These are phyloP conservation scores for Dendrophyllia cribrosa DNA, from an alignment of 64 coral and sea anemone species.

Conservation along the genomic window DNA sequence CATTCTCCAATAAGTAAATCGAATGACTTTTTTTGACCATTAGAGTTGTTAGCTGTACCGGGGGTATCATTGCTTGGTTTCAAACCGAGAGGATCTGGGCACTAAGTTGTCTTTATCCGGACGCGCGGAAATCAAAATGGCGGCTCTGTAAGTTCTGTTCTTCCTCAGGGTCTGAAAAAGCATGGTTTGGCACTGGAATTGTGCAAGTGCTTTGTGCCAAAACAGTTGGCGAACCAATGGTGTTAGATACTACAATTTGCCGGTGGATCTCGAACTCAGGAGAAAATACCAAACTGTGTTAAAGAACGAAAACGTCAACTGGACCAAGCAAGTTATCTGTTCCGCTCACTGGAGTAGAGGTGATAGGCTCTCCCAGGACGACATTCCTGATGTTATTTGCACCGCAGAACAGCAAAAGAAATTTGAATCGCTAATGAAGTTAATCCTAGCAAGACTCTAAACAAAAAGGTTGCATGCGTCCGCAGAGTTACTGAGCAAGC, in stretches of 20 bases:
- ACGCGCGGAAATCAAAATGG: too few relatives aligned
- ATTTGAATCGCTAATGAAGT: conserved; percentile 40
- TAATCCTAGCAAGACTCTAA: conserved; percentile 29
- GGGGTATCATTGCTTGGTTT: too few relatives aligned
- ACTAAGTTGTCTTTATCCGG: too few relatives aligned
- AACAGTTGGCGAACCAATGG: conserved; percentile 61
- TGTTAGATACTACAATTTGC: conserved; percentile 35
- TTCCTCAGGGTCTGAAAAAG: neutral
- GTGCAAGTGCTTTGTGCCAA: conserved; percentile 49
- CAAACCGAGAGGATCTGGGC: too few relatives aligned
- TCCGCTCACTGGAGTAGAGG: conserved; percentile 44
- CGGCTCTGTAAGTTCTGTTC: neutral
- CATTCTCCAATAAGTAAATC: too few relatives aligned
- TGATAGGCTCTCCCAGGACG: conserved; percentile 20
- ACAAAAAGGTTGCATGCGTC: conserved; percentile 25
- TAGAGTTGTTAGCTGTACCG: too few relatives aligned
- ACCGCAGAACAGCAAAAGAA: conserved; percentile 55
- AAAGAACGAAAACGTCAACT: conserved; percentile 66
- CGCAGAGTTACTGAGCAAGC: conserved; percentile 40
- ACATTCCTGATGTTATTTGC: conserved; percentile 71
- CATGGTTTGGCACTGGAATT: conserved; percentile 58
- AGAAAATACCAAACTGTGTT: conserved; percentile 51
- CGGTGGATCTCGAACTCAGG: conserved; percentile 30
- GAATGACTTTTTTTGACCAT: too few relatives aligned
- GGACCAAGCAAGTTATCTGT: conserved; percentile 64